Evolutionary conservation across 2,888 invertebrate species (phyloP), one percentile per base, ranked within the genome.

Genomic region (Carabus problematicus): DNA sequence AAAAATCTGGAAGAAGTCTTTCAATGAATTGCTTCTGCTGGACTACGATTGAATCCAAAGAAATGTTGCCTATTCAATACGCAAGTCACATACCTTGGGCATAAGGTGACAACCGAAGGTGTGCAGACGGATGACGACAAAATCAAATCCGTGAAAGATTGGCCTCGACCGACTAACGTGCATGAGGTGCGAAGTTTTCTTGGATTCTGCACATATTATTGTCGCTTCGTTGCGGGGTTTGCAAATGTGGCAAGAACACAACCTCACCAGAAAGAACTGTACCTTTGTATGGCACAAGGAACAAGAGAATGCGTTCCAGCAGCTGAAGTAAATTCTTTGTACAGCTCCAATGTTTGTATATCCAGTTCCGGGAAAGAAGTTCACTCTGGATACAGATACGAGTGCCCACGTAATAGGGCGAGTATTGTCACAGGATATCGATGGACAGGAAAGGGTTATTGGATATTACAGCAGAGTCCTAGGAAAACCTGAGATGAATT

Each of bases 151-250:
- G n/a, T n/a, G n/a, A n/a, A n/a, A n/a, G 12, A 59, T 14, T 59
- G 59, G 59, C 59, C 42, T 8, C n/a, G 12, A 12, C 77, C 77
- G 1, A 64, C 14, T 2, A 74, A 58, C 43, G 1, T 73, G 0
- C 71, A 71, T 11, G 55, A 73, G 54, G 42, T 75, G 8, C 63
- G 73, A 11, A 14, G 70, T 8, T 77, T 76, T 49, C 58, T 78
- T 0, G 77, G 76, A 0, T 55, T 76, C 47, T 6, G 18, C 18
- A 71, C 72, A 0, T 78, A 75, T 73, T 78, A 76, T 67, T 63
- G 76, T 1, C 70, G 74, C 29, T 78, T 75, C 56, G 72, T 76
- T n/a, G 55, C 41, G 0, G 56, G 71, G 6, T 73, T 75, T 12
- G 71, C 73, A 8, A 70, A 60, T 0, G 43, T 71, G 1, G 72